Evolutionary conservation across 2,888 invertebrate species (phyloP).

Genomic region (Erebia ligea): DNA sequence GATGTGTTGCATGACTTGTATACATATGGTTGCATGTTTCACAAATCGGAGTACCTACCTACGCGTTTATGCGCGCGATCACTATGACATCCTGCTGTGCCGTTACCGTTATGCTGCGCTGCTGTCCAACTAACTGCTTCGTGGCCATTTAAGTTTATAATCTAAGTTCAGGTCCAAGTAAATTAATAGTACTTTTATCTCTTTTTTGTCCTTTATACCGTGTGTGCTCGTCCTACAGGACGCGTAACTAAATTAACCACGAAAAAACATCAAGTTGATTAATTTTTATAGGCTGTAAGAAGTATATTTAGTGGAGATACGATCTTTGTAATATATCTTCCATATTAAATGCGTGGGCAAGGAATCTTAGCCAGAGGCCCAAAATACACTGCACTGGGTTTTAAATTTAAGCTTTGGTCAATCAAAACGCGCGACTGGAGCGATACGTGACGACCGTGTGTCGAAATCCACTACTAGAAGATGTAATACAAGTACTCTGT

Average conservation of each 20-base stretch:
- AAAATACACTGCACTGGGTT: constrained; percentile 22
- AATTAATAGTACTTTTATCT: background rate
- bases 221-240: constrained; percentile 54
- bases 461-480: background rate
- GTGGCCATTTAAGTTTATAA: too few relatives aligned
- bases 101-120: too few relatives aligned
- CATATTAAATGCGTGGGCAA: constrained; percentile 34
- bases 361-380: constrained; percentile 27
- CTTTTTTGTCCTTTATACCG: background rate
- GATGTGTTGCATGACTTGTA: too few relatives aligned
- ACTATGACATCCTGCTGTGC: too few relatives aligned
- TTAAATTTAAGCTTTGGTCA: background rate
- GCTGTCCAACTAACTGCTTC: too few relatives aligned
- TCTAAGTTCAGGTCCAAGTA: too few relatives aligned
- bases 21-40: too few relatives aligned
- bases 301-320: constrained; percentile 58
- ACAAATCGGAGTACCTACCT: too few relatives aligned
- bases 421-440: background rate
- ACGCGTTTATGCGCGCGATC: too few relatives aligned
- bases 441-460: background rate
- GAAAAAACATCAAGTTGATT: constrained; percentile 57
- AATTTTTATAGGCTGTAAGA: constrained; percentile 62
- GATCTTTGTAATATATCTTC: constrained; percentile 46
- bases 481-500: background rate
- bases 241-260: constrained; percentile 44